These are phyloP conservation scores for Centropus unirufus DNA, from an alignment of 2,113 vertebrate genomes.

Conservation along the genomic window DNA sequence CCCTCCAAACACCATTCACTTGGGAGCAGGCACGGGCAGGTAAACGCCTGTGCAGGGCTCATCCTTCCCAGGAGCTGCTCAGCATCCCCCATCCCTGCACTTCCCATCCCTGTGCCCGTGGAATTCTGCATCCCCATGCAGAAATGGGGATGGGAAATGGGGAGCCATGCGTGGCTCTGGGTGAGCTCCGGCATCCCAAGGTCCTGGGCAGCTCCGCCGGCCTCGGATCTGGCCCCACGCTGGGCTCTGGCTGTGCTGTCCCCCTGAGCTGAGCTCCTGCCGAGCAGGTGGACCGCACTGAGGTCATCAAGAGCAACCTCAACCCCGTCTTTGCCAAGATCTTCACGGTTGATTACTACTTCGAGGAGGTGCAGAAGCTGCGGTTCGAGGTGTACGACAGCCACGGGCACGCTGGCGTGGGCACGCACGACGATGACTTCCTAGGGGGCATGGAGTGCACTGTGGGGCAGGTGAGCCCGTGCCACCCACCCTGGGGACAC, in stretches of 20 bases:
- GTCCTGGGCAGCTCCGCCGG: background rate
- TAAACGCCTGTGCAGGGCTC: background rate
- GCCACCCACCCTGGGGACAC: fast-evolving
- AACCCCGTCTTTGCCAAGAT: slow-evolving; percentile 93
- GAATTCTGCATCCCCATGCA: fast-evolving
- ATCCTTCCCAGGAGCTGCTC: background rate
- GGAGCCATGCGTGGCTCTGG: background rate
- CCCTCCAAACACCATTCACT: fast-evolving
- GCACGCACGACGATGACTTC: slow-evolving; percentile 90
- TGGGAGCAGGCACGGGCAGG: fast-evolving
- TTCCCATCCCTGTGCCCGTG: no score
- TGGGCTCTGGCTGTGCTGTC: background rate
- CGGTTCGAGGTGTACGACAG: slow-evolving; percentile 94
- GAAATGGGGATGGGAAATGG: no score
- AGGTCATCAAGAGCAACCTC: slow-evolving; percentile 94
- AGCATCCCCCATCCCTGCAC: no score
- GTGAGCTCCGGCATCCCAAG: background rate
- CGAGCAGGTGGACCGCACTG: slow-evolving; percentile 87
- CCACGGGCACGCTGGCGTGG: slow-evolving; percentile 84
- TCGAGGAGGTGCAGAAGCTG: slow-evolving; percentile 95
- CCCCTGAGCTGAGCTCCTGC: background rate
- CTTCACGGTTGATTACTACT: slow-evolving; percentile 91
- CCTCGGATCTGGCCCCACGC: fast-evolving
- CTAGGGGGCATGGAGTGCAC: slow-evolving; percentile 93
- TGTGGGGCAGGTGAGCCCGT: slow-evolving; percentile 86